Percentiles rank a stretch among this genome's conserved stretches.
phyloP scores from a whole-genome alignment of 2,113 vertebrate genomes.

The Gobius niger region DNA sequence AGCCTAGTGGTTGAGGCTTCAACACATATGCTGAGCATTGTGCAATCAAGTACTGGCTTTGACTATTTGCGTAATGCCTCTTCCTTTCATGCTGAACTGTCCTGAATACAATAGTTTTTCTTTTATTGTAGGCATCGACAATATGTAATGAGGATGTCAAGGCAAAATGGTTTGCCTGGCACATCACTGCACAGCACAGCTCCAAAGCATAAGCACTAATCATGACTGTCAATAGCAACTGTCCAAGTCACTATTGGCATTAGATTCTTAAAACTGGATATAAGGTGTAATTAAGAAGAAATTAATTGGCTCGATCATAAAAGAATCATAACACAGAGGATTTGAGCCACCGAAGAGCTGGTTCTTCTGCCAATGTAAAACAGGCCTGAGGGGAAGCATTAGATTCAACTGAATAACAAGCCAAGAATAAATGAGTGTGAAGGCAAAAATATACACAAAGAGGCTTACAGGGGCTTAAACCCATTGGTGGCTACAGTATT shows the following conservation, averaged over 20 bases:
- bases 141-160: constrained; percentile 14
- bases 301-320: neutral
- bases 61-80: too few relatives aligned
- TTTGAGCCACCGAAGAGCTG: neutral
- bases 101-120: neutral
- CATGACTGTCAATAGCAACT: constrained; percentile 16
- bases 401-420: constrained; percentile 22
- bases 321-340: neutral
- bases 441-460: neutral
- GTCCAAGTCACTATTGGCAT: neutral
- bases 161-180: neutral
- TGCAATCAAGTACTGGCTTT: neutral
- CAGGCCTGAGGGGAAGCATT: constrained; percentile 9
- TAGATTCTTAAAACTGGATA: neutral
- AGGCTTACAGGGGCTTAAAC: neutral
- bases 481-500: constrained; percentile 4
- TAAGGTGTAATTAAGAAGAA: neutral
- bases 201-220: neutral
- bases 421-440: neutral
- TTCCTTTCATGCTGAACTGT: too few relatives aligned
- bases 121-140: neutral
- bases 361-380: neutral
- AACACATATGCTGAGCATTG: neutral
- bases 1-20: too few relatives aligned
- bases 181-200: neutral